These are phyloP conservation scores for Drosophila antonietae DNA, from an alignment of 2,888 invertebrate species.

Conservation along the genomic window DNA sequence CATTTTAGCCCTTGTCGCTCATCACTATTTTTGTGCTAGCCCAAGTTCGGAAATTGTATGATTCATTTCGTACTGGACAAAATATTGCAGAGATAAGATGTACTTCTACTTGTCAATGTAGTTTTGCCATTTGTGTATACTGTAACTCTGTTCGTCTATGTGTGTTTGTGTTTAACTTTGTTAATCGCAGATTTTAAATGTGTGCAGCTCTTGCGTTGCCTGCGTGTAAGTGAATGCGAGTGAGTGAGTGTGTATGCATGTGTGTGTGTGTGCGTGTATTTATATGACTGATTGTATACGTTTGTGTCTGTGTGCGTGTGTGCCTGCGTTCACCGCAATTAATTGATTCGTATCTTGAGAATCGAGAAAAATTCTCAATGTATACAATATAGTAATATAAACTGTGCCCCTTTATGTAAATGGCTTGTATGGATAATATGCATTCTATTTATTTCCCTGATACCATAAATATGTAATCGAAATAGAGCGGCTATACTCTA, in stretches of 20 bases:
- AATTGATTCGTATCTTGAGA: conserved; percentile 19
- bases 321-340: conserved; percentile 11
- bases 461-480: background rate
- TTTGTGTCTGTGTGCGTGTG: conserved; percentile 8
- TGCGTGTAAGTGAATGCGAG: background rate
- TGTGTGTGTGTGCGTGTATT: background rate
- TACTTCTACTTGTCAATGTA: conserved; percentile 29
- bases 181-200: conserved; percentile 38
- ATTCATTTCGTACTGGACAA: conserved; percentile 40
- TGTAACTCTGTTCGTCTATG: background rate
- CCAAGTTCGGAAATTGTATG: conserved; percentile 46
- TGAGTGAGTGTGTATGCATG: conserved; percentile 5
- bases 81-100: conserved; percentile 70
- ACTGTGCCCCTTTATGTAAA: background rate
- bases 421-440: background rate
- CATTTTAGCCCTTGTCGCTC: conserved; percentile 9
- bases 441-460: background rate
- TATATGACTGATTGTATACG: background rate
- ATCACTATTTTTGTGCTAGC: conserved; percentile 39
- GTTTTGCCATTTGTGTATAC: conserved; percentile 2
- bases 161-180: conserved; percentile 29
- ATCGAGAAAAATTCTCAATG: conserved; percentile 15
- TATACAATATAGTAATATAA: conserved; percentile 16
- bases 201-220: conserved; percentile 4
- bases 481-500: background rate